These are phyloP conservation scores for Nannoperca obscura DNA, from an alignment of 2,797 vertebrate species.

Conservation along the genomic window DNA sequence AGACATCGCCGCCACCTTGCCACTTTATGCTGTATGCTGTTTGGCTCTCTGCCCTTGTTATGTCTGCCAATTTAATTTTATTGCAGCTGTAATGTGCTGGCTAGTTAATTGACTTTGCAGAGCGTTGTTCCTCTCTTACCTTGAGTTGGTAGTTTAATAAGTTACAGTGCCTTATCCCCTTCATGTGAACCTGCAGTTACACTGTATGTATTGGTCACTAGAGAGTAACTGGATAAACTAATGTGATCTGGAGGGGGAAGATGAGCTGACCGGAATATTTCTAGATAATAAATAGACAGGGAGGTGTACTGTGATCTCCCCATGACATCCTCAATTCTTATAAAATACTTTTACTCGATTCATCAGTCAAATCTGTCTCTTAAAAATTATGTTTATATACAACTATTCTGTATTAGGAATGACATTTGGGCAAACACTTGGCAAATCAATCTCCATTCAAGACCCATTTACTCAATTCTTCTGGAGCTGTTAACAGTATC, in stretches of 20 bases:
- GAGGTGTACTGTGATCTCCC: slow-evolving; percentile 4
- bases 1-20: slow-evolving; percentile 63
- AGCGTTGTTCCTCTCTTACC: slow-evolving; percentile 74
- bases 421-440: background rate
- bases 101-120: slow-evolving; percentile 85
- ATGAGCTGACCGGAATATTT: slow-evolving; percentile 41
- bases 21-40: slow-evolving; percentile 69
- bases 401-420: slow-evolving; percentile 17
- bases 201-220: slow-evolving; percentile 42
- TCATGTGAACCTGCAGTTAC: slow-evolving; percentile 21
- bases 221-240: slow-evolving; percentile 33
- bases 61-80: slow-evolving; percentile 84
- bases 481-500: background rate
- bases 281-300: slow-evolving; percentile 8
- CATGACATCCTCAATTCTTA: slow-evolving; percentile 26
- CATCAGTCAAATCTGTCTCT: slow-evolving; percentile 37
- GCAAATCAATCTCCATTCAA: slow-evolving; percentile 7
- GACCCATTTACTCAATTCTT: background rate
- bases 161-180: slow-evolving; percentile 63
- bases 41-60: slow-evolving; percentile 71
- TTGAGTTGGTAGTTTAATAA: slow-evolving; percentile 68
- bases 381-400: slow-evolving; percentile 3
- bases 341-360: slow-evolving; percentile 29
- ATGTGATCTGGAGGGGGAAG: slow-evolving; percentile 33
- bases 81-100: slow-evolving; percentile 81